Evolutionary conservation across 2,113 vertebrate genomes (phyloP).

Genomic region (Quiscalus mexicanus): DNA sequence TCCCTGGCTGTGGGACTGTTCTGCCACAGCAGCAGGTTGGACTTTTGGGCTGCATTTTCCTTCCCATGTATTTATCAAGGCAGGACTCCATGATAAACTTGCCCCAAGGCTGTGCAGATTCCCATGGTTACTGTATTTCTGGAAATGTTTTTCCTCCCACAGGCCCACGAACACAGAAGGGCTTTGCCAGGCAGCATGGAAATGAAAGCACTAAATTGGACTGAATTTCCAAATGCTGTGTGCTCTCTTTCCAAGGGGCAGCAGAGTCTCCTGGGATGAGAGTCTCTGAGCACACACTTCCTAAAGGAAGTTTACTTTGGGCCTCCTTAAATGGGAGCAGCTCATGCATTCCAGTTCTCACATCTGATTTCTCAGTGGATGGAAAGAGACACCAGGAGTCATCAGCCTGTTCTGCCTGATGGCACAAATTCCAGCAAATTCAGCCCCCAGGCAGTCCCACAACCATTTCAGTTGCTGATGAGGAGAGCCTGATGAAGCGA

Average conservation of each 20-base stretch:
- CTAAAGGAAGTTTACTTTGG: slow-evolving; percentile 53
- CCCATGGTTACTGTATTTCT: background rate
- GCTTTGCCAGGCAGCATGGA: background rate
- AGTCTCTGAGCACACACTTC: background rate
- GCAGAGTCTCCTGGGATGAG: background rate
- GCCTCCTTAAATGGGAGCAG: slow-evolving; percentile 20
- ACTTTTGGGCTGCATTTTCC: background rate
- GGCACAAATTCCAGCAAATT: background rate
- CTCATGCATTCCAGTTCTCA: background rate
- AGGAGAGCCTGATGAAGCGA: background rate
- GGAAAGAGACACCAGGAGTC: background rate
- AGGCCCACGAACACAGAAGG: background rate
- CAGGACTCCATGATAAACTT: slow-evolving; percentile 21
- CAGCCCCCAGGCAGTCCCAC: background rate
- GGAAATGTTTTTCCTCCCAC: background rate
- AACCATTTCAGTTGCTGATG: background rate
- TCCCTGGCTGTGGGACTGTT: background rate
- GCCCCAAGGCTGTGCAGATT: background rate
- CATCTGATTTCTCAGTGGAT: background rate
- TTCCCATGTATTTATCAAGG: background rate
- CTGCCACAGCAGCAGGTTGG: background rate
- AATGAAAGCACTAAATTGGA: background rate
- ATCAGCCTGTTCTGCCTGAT: background rate
- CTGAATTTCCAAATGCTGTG: background rate
- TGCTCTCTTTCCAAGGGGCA: background rate